Evolutionary conservation across 2,888 invertebrate species (phyloP), one percentile per base, ranked within the genome.

Genomic region (Ephialtes manifestator): DNA sequence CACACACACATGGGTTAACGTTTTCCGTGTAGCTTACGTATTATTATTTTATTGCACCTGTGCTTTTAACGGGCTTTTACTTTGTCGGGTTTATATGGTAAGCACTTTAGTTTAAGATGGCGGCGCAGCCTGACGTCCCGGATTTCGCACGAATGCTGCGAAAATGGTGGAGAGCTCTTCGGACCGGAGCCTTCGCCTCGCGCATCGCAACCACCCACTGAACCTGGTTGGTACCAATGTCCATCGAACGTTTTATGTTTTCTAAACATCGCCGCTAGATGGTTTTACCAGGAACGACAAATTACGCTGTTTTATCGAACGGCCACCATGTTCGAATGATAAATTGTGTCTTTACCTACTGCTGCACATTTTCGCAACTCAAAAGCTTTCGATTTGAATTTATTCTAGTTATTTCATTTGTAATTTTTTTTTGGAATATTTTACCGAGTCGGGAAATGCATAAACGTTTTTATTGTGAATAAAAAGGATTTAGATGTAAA

Each of bases 71-170:
- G 46, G 24, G 60, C 43, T 20, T 24, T 60, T n/a, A n/a, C n/a
- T n/a, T 46, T 60, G 13, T 60, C 60, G 60, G 35, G 35, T 35
- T 35, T 35, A 35, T 18, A 39, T 75, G 67, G 31, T 39, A 31
- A 76, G 68, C 72, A 71, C 83, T 84, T 89, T 86, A 84, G 77
- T 88, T 88, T 88, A 92, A 92, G 92, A 92, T 92, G 92, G 92
- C 92, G 91, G 90, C 92, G 88, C 86, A 83, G 87, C 87, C 77
- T 86, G 87, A 88, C 89, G 89, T 89, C 89, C 90, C 87, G 87
- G 89, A 90, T 90, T 91, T 92, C 90, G 90, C 91, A 90, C 91
- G 89, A 88, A 89, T 90, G 91, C 89, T 87, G 87, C 91, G 92
- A 92, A 90, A 90, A 88, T 87, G 89, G 88, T 88, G 88, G 88